Percentiles rank a stretch among this genome's conserved stretches.
phyloP scores from a whole-genome alignment of 2,113 vertebrate genomes.

The Chlorodrepanis virens region DNA sequence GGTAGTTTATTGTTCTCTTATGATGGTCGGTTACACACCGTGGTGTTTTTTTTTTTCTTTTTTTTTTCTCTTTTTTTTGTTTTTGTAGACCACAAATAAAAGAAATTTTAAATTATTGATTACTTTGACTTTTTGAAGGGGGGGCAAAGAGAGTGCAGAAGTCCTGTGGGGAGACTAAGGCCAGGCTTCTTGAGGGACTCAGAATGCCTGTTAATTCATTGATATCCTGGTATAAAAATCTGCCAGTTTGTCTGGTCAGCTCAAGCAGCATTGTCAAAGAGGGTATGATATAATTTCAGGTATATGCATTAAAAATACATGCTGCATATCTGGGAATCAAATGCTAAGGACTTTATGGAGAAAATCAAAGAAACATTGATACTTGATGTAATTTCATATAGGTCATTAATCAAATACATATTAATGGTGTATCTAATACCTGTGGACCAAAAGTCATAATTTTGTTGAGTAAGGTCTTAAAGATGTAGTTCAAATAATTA shows the following conservation, averaged over 20 bases:
- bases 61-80: background rate
- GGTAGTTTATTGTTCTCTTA: background rate
- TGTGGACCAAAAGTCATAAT: background rate
- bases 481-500: background rate
- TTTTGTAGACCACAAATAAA: background rate
- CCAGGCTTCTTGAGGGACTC: background rate
- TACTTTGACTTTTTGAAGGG: background rate
- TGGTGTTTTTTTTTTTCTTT: background rate
- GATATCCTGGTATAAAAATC: background rate
- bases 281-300: background rate
- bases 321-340: background rate
- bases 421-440: background rate
- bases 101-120: background rate
- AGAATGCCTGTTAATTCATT: background rate
- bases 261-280: background rate
- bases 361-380: background rate
- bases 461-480: background rate
- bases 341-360: background rate
- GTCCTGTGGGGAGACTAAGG: background rate
- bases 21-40: background rate
- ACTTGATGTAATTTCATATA: background rate
- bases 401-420: background rate
- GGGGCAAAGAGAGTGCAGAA: background rate
- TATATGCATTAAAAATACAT: background rate
- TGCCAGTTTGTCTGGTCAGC: background rate